A percentile compares a stretch with the other conserved stretches of the same genome.
Evolutionary conservation across 2,113 vertebrate species (phyloP).

Genomic region (Holacanthus passer): DNA sequence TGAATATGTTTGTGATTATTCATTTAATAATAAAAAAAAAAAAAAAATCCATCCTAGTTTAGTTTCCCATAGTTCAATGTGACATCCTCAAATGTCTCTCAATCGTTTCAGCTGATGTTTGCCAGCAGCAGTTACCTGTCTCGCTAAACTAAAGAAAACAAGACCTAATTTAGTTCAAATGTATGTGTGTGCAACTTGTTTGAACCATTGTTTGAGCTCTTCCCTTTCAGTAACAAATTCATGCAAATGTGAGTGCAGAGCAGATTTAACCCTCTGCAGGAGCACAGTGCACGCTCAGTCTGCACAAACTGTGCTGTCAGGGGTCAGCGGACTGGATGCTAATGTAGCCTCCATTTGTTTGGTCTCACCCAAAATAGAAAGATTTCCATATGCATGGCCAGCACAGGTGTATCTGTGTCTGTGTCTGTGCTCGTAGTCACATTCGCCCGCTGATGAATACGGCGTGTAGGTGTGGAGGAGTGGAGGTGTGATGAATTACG

Average conservation of each 20-base stretch:
- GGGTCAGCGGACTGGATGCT: neutral
- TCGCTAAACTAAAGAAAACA: conserved; percentile 7
- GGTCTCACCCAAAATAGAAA: conserved; percentile 38
- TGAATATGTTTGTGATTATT: neutral
- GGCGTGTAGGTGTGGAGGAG: neutral
- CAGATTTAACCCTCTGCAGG: conserved; percentile 32
- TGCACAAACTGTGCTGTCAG: neutral
- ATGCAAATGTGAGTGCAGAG: conserved; percentile 53
- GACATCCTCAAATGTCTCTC: neutral
- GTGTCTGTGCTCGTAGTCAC: neutral
- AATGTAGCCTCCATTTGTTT: conserved; percentile 8
- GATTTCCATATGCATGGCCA: conserved; percentile 45
- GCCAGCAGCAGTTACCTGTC: neutral
- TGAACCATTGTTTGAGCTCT: conserved; percentile 45
- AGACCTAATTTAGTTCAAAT: conserved; percentile 5
- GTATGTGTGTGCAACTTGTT: conserved; percentile 10
- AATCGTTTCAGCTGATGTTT: neutral
- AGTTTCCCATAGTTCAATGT: neutral
- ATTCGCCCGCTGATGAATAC: neutral
- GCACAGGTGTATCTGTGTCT: conserved; percentile 29
- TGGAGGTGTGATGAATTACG: conserved; percentile 18
- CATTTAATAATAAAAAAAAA: neutral
- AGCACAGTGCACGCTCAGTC: neutral
- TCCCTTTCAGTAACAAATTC: conserved; percentile 34
- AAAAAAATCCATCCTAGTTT: neutral